Evolutionary conservation across 2,888 invertebrate genomes (phyloP).

Genomic region (Venusia cambrica): DNA sequence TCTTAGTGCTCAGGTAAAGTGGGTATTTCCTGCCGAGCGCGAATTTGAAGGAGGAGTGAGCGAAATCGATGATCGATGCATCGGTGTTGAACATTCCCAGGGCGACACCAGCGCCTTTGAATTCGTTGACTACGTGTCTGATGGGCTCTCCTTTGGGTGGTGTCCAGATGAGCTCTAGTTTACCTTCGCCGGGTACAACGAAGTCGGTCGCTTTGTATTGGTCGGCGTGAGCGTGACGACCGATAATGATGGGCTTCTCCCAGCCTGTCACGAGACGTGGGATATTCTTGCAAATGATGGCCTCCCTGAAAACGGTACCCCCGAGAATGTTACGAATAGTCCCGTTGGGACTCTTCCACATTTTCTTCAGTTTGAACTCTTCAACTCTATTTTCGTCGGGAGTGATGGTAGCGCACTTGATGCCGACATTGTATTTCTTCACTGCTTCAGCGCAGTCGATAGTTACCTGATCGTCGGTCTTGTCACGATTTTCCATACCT

Average conservation of each 20-base stretch:
- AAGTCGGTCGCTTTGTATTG: slow-evolving; percentile 99
- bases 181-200: slow-evolving; percentile 94
- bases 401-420: slow-evolving; percentile 99
- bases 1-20: slow-evolving; percentile 96
- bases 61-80: slow-evolving; percentile 95
- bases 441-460: slow-evolving; percentile 98
- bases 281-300: slow-evolving; percentile 95
- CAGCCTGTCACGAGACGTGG: slow-evolving; percentile 97
- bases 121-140: slow-evolving; percentile 90
- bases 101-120: slow-evolving; percentile 93
- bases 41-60: slow-evolving; percentile 95
- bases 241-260: slow-evolving; percentile 98
- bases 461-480: slow-evolving; percentile 97
- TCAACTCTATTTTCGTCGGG: slow-evolving; percentile 98
- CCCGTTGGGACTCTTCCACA: slow-evolving; percentile 96
- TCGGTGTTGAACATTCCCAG: slow-evolving; percentile 98
- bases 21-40: slow-evolving; percentile 93
- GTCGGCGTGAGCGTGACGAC: slow-evolving; percentile 98
- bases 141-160: slow-evolving; percentile 84
- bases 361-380: slow-evolving; percentile 92
- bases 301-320: slow-evolving; percentile 91
- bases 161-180: slow-evolving; percentile 91
- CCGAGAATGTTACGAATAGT: slow-evolving; percentile 94
- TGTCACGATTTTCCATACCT: slow-evolving; percentile 96
- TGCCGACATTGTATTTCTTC: slow-evolving; percentile 98